Evolutionary conservation across 1,140 invertebrate genomes (phyloP).

Genomic region (Nilaparvata lugens): DNA sequence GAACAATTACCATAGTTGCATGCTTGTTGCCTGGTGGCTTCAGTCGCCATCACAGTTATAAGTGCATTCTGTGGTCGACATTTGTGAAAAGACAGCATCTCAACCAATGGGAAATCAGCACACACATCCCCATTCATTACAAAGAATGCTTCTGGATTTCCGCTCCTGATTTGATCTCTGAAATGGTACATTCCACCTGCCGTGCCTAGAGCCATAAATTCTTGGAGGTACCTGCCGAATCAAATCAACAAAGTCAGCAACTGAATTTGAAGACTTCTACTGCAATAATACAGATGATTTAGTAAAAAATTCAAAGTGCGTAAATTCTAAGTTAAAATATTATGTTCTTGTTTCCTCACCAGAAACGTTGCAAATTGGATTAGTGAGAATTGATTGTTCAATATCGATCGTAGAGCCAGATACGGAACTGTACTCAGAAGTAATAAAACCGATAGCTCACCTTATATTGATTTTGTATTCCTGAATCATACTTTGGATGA

Average conservation of each 20-base stretch:
- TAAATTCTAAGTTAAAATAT: no score
- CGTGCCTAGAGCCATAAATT: conserved; percentile 89
- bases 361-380: no score
- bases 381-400: no score
- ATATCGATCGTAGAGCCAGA: no score
- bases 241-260: no score
- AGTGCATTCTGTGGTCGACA: conserved; percentile 31
- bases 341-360: no score
- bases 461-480: conserved; percentile 75
- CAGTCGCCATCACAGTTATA: conserved; percentile 67
- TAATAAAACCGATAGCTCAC: conserved; percentile 40
- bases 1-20: conserved; percentile 61
- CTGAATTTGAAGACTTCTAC: no score
- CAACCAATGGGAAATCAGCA: conserved; percentile 86
- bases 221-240: conserved; percentile 74
- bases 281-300: no score
- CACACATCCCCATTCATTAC: conserved; percentile 97
- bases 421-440: no score
- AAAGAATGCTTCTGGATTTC: conserved; percentile 85
- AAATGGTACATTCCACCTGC: conserved; percentile 97
- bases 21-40: conserved; percentile 88
- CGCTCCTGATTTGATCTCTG: conserved; percentile 85
- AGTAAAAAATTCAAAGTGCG: no score
- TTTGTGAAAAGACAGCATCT: conserved; percentile 77
- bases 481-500: conserved; percentile 74